Base-by-base conservation (phyloP, 1,140 invertebrate genomes). In the Notospermus geniculatus region DNA sequence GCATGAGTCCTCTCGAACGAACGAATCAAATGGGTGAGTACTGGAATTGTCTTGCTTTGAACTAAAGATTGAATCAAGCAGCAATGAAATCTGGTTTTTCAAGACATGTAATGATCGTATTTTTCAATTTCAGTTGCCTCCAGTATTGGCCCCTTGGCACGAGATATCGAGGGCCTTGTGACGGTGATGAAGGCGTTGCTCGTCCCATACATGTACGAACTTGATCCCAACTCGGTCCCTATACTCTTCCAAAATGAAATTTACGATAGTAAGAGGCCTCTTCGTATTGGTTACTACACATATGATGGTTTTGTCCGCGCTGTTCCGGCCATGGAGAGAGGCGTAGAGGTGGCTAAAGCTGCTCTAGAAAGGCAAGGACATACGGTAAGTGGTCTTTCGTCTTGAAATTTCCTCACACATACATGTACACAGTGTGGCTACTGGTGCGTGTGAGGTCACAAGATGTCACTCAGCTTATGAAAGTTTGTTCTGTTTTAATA, bases 161-260 rank as follows among this genome's bases (percentile, higher is more conserved):
- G 46, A 32, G 67, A 72, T 39, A 69, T 76, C 22, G 66, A 70
- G 46, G 64, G 70, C n/a, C 58, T 78, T 36, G 67, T 72, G 32
- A 23, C 64, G 22, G 50, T 62, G 17, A 72, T 74, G 67, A 67
- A 61, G 45, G 63, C 67, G 56, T 23, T 76, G 17, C 60, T 68
- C 17, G 55, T 60, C 30, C 68, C 65, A 5, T 43, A 60, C 19
- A 65, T 71, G 58, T 71, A 64, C 58, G 27, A 68, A 22, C 36
- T 76, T 15, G 71, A 73, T 60, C 67, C 70, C n/a, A 46, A 25
- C 13, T 43, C 73, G 0, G 66, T 70, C 17, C 67, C 67, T 17
- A 60, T 72, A 53, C 65, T 62, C 41, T 77, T 77, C 55, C 60
- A 65, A 27, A 58, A 65, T 9, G 65, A 73, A 66, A 67, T 74